phyloP scores from a whole-genome alignment of 2,888 invertebrate species.

The Syrphus vitripennis region DNA sequence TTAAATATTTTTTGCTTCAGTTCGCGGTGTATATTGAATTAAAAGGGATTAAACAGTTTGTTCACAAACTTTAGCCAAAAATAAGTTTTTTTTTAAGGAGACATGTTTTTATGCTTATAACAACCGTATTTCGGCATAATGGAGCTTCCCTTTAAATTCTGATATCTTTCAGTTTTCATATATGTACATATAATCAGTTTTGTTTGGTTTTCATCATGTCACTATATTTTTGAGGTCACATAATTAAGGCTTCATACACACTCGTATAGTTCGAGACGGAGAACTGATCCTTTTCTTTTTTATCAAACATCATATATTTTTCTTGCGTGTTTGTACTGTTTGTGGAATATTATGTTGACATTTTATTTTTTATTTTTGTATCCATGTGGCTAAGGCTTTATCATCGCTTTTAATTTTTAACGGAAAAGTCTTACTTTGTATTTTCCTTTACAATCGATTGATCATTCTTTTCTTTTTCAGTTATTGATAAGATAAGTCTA shows the following conservation, averaged over 20 bases:
- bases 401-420: conserved; percentile 13
- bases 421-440: not conserved
- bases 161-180: too few relatives aligned
- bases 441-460: too few relatives aligned
- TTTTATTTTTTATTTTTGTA: conserved; percentile 34
- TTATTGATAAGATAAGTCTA: conserved; percentile 88
- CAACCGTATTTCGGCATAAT: not conserved
- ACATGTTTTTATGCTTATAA: too few relatives aligned
- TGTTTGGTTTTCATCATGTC: not conserved
- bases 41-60: not conserved
- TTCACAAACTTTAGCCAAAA: too few relatives aligned
- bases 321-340: not conserved
- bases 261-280: not conserved
- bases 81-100: too few relatives aligned
- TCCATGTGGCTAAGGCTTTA: conserved; percentile 55
- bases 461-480: conserved; percentile 80
- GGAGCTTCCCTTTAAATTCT: not conserved
- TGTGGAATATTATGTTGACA: not conserved
- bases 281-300: not conserved
- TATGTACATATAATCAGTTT: too few relatives aligned
- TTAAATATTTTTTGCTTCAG: not conserved
- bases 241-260: not conserved
- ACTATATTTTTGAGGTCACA: not conserved
- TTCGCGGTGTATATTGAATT: not conserved
- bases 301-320: not conserved